Evolutionary conservation across 2,888 invertebrate genomes (phyloP), one percentile per base, ranked within the genome.

Genomic region (Crioceris asparagi): DNA sequence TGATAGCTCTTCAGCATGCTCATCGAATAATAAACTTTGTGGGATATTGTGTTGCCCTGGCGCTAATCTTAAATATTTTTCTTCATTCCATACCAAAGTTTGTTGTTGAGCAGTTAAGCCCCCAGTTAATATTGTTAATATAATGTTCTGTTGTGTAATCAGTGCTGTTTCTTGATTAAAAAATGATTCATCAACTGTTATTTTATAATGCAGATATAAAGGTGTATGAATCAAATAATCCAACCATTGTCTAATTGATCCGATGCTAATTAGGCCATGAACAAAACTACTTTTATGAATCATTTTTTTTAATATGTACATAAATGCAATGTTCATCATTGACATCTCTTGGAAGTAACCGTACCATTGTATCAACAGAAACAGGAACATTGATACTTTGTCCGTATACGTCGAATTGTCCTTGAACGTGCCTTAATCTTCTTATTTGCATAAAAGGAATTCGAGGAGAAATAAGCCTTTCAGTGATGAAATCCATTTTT

Each of bases 251-350:
- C 11, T 29, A 29, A 29, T 11, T 5, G 5, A 5, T 5, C 14
- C 6, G 5, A 5, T 12, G 14, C 11, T 29, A 5, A 29, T 15
- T 3, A 29, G 5, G n/a, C 29, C 29, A 5, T 4, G 2, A 14
- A 29, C 15, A 15, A 12, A 14, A 29, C 4, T 4, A 4, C 11
- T 29, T 29, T 3, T 5, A 3, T 3, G 5, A 29, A 29, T 29
- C 29, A 5, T 3, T 4, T 4, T 29, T 29, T 15, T 29, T 29
- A 14, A 29, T 29, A 4, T 29, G 29, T 14, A 29, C 29, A 5
- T 29, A 29, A 4, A 3, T 12, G 29, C 29, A 29, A 29, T n/a
- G 29, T 12, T 29, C 29, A 29, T 29, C 29, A 5, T 29, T 11
- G 2, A 29, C 4, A 29, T 5, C 14, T 14, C 29, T 29, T 3